These are phyloP conservation scores for Ceratosolen solmsi DNA, from an alignment of 1,140 invertebrate species.

Conservation along the genomic window DNA sequence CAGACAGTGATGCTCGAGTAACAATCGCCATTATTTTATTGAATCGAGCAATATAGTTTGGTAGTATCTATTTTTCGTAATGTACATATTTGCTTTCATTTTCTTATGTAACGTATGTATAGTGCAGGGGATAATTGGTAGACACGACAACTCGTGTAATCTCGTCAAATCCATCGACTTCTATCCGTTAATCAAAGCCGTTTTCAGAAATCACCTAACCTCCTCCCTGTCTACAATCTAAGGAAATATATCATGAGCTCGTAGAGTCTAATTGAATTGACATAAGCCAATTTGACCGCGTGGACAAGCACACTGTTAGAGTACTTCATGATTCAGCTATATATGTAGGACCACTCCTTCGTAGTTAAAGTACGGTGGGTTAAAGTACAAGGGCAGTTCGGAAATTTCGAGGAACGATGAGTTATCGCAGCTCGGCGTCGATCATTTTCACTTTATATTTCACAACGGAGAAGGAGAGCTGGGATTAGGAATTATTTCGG, in stretches of 20 bases:
- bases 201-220: background rate
- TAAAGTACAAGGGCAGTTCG: background rate
- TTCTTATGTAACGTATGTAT: background rate
- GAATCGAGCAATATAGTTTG: background rate
- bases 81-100: background rate
- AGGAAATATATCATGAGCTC: background rate
- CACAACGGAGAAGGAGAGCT: background rate
- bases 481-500: constrained; percentile 24
- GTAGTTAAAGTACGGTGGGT: background rate
- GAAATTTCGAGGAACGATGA: constrained; percentile 12
- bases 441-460: constrained; percentile 33
- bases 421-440: background rate
- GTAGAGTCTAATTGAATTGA: constrained; percentile 20
- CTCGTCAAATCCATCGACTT: background rate
- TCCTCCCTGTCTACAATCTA: background rate
- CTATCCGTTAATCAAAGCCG: constrained; percentile 1
- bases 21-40: background rate
- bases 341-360: background rate
- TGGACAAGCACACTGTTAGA: background rate
- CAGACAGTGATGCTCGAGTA: background rate
- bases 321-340: background rate
- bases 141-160: background rate
- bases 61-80: background rate
- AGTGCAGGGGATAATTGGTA: background rate
- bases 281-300: constrained; percentile 27